Evolutionary conservation across 30 jellyfish, hydroid and myxozoan genomes (phyloP), one percentile per base, ranked within the genome.

Genomic region (Hydractinia symbiolongicarpus): DNA sequence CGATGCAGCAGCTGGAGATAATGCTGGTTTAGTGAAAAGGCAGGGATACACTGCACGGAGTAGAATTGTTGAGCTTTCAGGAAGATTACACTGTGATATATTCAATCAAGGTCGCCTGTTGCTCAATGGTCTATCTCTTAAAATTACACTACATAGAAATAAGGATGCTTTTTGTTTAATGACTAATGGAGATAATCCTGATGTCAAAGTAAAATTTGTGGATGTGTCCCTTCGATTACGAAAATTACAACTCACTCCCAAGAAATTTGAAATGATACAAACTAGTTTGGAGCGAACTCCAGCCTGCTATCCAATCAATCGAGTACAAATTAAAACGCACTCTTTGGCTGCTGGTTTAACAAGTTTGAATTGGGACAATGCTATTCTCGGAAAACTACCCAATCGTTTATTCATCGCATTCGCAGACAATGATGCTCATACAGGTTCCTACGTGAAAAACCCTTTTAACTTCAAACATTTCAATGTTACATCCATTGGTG

Each of bases 181-280:
- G 87, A 13, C 81, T 66, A 73, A 40, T 8, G 86, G 44, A 50
- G 86, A 79, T 17, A 40, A 79, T 13, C 84, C 87, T 6, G 40
- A 79, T 15, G 62, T 61, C 72, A 79, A 79, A 50, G 8, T 77
- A 7, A 9, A 61, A 8, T 16, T 79, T 40, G 19, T 66, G 11
- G 87, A 79, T 9, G 86, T 49, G 10, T 50, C 66, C 8, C 66
- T 64, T 11, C 20, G 67, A 7, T 7, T 66, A 49, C 86, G 86
- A 11, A 79, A 64, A 50, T 73, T 79, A 20, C 10, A 61, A 20
- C n/a, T n/a, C n/a, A n/a, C n/a, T n/a, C n/a, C n/a, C n/a, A n/a
- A n/a, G n/a, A n/a, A n/a, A n/a, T n/a, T n/a, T n/a, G n/a, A n/a
- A n/a, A n/a, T n/a, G n/a, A n/a, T n/a, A n/a, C n/a, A n/a, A n/a